phyloP scores from a whole-genome alignment of 2,888 invertebrate genomes.

The Cotesia congregata region DNA sequence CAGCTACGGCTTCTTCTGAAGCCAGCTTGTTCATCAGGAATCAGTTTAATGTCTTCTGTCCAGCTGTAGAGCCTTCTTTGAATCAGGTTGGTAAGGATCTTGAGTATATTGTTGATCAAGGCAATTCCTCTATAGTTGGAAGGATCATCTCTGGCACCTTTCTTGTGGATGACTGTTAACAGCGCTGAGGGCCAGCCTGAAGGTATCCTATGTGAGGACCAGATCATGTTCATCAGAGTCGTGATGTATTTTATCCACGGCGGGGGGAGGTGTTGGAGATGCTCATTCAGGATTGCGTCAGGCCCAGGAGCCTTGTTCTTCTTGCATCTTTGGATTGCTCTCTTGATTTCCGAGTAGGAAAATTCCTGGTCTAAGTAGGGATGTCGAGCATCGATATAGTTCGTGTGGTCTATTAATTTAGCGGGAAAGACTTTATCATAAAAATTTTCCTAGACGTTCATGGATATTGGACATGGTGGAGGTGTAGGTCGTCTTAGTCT shows the following conservation, averaged over 20 bases:
- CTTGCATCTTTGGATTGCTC: not conserved
- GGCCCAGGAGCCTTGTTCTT: not conserved
- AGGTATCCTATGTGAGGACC: not conserved
- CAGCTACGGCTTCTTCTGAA: too few species aligned
- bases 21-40: too few species aligned
- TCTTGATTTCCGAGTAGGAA: not conserved
- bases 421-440: too few species aligned
- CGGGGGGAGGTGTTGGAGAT: constrained; percentile 1
- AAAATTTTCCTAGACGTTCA: too few species aligned
- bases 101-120: constrained; percentile 3
- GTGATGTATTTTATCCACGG: not conserved
- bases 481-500: too few species aligned
- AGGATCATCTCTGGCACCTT: constrained; percentile 2
- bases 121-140: constrained; percentile 3
- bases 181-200: not conserved
- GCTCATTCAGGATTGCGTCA: too few species aligned
- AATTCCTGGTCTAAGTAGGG: not conserved
- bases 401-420: too few species aligned
- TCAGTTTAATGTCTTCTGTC: too few species aligned
- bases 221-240: constrained; percentile 1
- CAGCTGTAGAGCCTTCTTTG: not conserved
- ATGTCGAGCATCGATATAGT: not conserved
- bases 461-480: too few species aligned
- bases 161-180: not conserved
- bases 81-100: constrained; percentile 32